phyloP scores from a whole-genome alignment of 2,797 vertebrate species.

The Megalops cyprinoides region DNA sequence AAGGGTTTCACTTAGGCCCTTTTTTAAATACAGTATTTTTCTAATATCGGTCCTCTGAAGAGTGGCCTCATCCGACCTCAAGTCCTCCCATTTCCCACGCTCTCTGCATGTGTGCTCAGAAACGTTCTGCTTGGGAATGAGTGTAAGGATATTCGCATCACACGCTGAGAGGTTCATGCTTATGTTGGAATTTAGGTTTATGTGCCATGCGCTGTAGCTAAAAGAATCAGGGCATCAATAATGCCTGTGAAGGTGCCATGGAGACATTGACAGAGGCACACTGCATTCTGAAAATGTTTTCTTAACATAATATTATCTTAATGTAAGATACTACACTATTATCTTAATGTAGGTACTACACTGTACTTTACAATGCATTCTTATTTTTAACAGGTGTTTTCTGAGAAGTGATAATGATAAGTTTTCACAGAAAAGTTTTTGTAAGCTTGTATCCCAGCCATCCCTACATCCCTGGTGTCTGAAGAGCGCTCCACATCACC shows the following conservation, averaged over 20 bases:
- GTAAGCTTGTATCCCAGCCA: too few species aligned
- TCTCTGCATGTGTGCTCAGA: too few species aligned
- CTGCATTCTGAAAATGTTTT: background rate
- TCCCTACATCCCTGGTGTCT: background rate
- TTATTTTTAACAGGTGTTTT: too few species aligned
- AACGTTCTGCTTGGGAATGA: background rate
- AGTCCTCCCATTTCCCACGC: too few species aligned
- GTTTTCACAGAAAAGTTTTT: too few species aligned
- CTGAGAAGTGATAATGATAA: background rate
- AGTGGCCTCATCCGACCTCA: too few species aligned
- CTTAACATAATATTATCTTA: background rate
- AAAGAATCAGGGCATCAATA: background rate
- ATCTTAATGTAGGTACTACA: too few species aligned
- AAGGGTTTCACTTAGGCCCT: background rate
- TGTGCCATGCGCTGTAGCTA: background rate
- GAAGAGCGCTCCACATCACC: too few species aligned
- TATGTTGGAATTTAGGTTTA: background rate
- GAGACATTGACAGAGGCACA: background rate
- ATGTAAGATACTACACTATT: too few species aligned
- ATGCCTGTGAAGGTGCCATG: background rate
- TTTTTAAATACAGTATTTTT: background rate
- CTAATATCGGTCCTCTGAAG: too few species aligned
- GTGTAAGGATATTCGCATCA: background rate
- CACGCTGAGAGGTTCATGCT: background rate
- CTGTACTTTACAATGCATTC: too few species aligned